Evolutionary conservation across 2,797 vertebrate genomes (phyloP).

Genomic region (Catamblyrhynchus diadema): DNA sequence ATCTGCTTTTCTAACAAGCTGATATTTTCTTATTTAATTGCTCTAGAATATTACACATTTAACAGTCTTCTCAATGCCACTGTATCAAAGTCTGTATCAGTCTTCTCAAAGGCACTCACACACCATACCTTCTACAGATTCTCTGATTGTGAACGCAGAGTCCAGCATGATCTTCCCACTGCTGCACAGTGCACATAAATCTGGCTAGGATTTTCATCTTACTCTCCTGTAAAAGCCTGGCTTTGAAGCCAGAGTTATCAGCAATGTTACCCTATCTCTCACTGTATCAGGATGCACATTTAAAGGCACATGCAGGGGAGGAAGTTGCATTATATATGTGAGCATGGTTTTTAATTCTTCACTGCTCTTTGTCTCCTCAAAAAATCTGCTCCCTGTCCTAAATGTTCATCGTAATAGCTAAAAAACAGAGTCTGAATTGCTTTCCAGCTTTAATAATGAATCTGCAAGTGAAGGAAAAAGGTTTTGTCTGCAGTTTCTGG

Average conservation of each 20-base stretch:
- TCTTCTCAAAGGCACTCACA: background rate
- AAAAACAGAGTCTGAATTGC: background rate
- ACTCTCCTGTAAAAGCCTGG: background rate
- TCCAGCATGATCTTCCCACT: background rate
- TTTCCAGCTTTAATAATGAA: background rate
- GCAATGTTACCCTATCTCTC: background rate
- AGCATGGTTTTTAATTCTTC: background rate
- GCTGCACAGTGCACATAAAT: background rate
- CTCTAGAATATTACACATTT: background rate
- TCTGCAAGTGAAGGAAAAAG: background rate
- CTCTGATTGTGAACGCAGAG: background rate
- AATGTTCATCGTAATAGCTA: background rate
- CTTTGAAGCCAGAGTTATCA: background rate
- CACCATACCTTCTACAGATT: background rate
- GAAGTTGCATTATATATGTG: background rate
- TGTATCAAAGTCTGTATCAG: background rate
- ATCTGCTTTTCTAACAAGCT: background rate
- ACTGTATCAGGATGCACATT: background rate
- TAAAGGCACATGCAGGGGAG: background rate
- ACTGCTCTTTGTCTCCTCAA: background rate
- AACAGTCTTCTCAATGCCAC: background rate
- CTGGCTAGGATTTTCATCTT: background rate
- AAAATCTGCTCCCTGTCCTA: background rate
- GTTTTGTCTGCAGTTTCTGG: background rate
- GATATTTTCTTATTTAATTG: background rate